A percentile compares a stretch with the other conserved stretches of the same genome.
Evolutionary conservation across 2,113 vertebrate genomes (phyloP).

Genomic region (Chamaetylas fuelleborni): DNA sequence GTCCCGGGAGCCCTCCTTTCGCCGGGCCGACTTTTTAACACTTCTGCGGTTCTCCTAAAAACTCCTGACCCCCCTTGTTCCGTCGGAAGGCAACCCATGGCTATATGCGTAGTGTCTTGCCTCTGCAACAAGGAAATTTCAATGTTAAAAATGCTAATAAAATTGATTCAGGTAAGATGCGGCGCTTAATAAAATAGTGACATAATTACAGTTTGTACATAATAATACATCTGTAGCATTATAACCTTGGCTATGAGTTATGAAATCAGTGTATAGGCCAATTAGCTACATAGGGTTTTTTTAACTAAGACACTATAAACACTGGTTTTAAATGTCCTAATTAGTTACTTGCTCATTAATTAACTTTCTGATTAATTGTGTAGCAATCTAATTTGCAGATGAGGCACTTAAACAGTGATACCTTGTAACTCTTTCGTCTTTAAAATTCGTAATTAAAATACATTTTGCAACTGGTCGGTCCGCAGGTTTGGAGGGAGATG

Average conservation of each 20-base stretch:
- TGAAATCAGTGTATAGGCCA: slow-evolving; percentile 75
- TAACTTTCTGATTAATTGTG: slow-evolving; percentile 85
- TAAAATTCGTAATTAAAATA: slow-evolving; percentile 68
- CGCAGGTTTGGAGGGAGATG: neutral
- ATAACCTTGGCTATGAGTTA: slow-evolving; percentile 76
- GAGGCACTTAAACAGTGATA: slow-evolving; percentile 78
- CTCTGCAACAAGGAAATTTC: neutral
- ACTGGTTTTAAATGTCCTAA: slow-evolving; percentile 81
- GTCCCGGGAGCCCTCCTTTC: accelerated
- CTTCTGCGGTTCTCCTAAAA: neutral
- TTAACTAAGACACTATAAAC: slow-evolving; percentile 75
- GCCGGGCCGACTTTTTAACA: neutral
- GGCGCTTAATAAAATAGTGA: slow-evolving; percentile 60
- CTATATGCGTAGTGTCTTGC: accelerated
- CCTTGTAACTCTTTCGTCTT: slow-evolving; percentile 77
- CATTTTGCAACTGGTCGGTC: slow-evolving; percentile 19
- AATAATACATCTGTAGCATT: slow-evolving; percentile 73
- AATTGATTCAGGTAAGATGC: slow-evolving; percentile 62
- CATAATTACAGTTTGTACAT: slow-evolving; percentile 74
- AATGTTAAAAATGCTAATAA: slow-evolving; percentile 53
- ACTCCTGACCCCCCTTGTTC: neutral
- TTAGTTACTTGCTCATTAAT: slow-evolving; percentile 85
- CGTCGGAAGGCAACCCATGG: neutral
- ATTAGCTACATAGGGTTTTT: slow-evolving; percentile 70
- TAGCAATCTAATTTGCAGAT: slow-evolving; percentile 83